Conservation (phyloP, 2,888 invertebrate genomes). For the Clepsis dumicolana region DNA sequence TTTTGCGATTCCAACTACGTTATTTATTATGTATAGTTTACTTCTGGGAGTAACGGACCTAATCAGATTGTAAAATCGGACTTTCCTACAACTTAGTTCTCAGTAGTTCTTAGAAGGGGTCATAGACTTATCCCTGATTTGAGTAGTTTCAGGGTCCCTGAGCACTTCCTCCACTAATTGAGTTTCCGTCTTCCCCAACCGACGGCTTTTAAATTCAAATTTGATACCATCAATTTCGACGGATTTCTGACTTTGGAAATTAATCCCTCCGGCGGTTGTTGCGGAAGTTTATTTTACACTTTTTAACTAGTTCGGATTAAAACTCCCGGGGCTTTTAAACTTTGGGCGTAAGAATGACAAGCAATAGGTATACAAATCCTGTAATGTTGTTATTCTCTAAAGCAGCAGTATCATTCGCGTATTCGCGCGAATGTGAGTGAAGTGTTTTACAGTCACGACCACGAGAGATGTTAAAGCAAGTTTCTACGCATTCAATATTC, state of each 20-base stretch:
- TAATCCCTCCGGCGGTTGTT: slow-evolving; percentile 9
- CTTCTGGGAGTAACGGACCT: too few species aligned
- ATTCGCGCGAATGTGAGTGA: too few species aligned
- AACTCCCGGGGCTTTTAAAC: not conserved
- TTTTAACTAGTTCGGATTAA: slow-evolving; percentile 6
- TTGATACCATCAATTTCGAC: slow-evolving; percentile 11
- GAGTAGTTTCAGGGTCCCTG: not conserved
- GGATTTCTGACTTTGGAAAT: slow-evolving; percentile 9
- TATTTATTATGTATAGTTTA: too few species aligned
- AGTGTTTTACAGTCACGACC: too few species aligned
- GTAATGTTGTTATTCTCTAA: too few species aligned
- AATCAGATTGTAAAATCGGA: too few species aligned
- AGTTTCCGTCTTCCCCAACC: slow-evolving; percentile 3
- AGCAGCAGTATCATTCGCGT: too few species aligned
- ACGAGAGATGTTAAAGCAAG: not conserved
- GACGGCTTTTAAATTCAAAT: slow-evolving; percentile 14
- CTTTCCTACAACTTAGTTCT: too few species aligned
- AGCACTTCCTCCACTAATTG: slow-evolving; percentile 9
- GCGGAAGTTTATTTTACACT: slow-evolving; percentile 1
- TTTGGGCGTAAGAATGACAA: not conserved
- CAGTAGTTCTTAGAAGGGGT: too few species aligned
- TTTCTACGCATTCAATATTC: not conserved
- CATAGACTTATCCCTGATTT: not conserved
- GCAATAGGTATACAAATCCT: too few species aligned
- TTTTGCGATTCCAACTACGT: too few species aligned